Base-by-base conservation (phyloP, 2,888 invertebrate species). In the Polydrusus pterygomalis region DNA sequence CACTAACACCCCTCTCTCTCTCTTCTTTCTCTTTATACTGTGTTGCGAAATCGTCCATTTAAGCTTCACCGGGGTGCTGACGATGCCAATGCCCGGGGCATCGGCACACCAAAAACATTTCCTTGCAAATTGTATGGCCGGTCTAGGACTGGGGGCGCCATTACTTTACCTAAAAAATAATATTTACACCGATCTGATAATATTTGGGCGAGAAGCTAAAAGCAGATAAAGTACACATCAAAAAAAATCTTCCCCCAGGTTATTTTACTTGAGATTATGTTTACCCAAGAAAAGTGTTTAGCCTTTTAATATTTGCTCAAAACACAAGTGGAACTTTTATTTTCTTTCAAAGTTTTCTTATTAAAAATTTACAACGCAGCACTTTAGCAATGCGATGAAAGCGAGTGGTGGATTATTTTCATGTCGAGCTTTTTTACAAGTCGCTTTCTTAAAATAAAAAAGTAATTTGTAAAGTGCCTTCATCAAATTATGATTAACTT, bases 301-400 rank as follows among this genome's bases (percentile, higher is more conserved):
- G 51, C 51, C 51, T 5, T 51, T 51, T 51, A 51, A 51, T 51
- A 51, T 51, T 51, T 51, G 51, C 51, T 20, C 9, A 20, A 20
- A 20, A 20, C 18, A 20, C 15, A 34, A 34, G 34, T 34, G 34
- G 17, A 47, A 15, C 51, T 51, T 51, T 51, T 51, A 51, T 51
- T 51, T 51, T 51, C 51, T 51, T 20, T 51, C 13, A 51, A 51
- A 51, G 51, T 51, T 51, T 51, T 51, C 51, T 51, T 51, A 51
- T 51, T 51, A 51, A 51, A 51, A 51, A 20, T 51, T 20, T 51
- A 51, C 11, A 51, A 20, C 8, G 20, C 18, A 51, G 11, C 51
- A 51, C 51, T 20, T 51, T 17, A 17, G 17, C 9, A 6, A 20
- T 20, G 18, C 51, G 18, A 20, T 20, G 18, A 11, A 20, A 51